Percentiles rank a stretch among this genome's conserved stretches.
These are phyloP conservation scores for Agrypnia vestita DNA, from an alignment of 1,140 invertebrate species.

Conservation along the genomic window DNA sequence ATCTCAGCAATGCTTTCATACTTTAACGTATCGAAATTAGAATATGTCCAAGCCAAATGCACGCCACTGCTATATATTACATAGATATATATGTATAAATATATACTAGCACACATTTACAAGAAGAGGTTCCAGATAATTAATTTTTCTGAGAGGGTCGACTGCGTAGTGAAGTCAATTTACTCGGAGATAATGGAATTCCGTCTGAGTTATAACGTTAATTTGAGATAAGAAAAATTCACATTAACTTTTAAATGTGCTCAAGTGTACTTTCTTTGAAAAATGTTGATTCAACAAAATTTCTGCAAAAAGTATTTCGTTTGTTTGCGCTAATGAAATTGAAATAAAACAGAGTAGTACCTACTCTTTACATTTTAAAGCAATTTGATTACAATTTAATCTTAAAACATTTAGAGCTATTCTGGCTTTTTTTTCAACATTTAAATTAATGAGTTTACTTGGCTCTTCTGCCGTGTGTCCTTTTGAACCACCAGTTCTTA, in stretches of 20 bases:
- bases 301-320: constrained; percentile 29
- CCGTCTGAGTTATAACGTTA: constrained; percentile 40
- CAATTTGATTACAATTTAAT: constrained; percentile 3
- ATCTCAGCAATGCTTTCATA: too few relatives aligned
- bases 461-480: too few relatives aligned
- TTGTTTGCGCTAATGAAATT: constrained; percentile 30
- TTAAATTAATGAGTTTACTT: too few relatives aligned
- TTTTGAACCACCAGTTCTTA: too few relatives aligned
- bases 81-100: not conserved
- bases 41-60: too few relatives aligned
- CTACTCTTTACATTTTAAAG: constrained; percentile 4
- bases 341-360: constrained; percentile 7
- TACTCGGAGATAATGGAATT: constrained; percentile 26
- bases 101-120: not conserved
- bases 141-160: constrained; percentile 26
- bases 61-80: too few relatives aligned
- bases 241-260: constrained; percentile 44
- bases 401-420: not conserved
- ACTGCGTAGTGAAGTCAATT: constrained; percentile 20
- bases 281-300: constrained; percentile 28
- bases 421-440: too few relatives aligned
- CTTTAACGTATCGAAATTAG: too few relatives aligned
- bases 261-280: constrained; percentile 25
- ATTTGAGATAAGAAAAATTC: constrained; percentile 33
- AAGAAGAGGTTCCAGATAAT: constrained; percentile 31